Evolutionary conservation across 2,113 vertebrate species (phyloP).

Genomic region (Upupa epops): DNA sequence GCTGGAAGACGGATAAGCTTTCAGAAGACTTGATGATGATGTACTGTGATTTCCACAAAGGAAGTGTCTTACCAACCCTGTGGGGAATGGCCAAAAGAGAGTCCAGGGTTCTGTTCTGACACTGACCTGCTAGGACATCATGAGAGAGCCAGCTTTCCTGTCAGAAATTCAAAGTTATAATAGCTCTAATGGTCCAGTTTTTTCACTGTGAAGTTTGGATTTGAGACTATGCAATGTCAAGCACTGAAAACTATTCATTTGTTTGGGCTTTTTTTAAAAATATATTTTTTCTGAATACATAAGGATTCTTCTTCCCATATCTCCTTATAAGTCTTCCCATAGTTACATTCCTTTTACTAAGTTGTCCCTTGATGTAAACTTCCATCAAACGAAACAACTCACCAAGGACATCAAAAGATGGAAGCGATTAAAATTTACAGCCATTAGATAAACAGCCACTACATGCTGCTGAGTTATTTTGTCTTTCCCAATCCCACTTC

Average conservation of each 20-base stretch:
- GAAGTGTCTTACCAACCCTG: not conserved
- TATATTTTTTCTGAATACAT: too few relatives aligned
- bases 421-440: not conserved
- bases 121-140: not conserved
- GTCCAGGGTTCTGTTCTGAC: not conserved
- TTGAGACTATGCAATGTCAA: not conserved
- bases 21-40: not conserved
- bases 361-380: not conserved
- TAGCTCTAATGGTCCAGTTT: not conserved
- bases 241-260: too few relatives aligned
- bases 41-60: not conserved
- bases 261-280: too few relatives aligned
- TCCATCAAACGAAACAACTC: not conserved
- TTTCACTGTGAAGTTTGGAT: not conserved
- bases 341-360: not conserved
- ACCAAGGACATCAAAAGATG: not conserved
- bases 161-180: not conserved
- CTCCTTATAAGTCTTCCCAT: not conserved
- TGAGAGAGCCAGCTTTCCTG: not conserved
- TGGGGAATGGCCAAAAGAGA: accelerated
- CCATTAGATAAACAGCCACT: not conserved
- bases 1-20: not conserved
- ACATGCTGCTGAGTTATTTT: not conserved
- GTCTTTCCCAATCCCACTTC: not conserved
- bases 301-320: too few relatives aligned